Percentiles rank a stretch among this genome's conserved stretches.
Evolutionary conservation across 30 jellyfish, hydroid and myxozoan species (phyloP).

Genomic region (Clytia hemisphaerica): DNA sequence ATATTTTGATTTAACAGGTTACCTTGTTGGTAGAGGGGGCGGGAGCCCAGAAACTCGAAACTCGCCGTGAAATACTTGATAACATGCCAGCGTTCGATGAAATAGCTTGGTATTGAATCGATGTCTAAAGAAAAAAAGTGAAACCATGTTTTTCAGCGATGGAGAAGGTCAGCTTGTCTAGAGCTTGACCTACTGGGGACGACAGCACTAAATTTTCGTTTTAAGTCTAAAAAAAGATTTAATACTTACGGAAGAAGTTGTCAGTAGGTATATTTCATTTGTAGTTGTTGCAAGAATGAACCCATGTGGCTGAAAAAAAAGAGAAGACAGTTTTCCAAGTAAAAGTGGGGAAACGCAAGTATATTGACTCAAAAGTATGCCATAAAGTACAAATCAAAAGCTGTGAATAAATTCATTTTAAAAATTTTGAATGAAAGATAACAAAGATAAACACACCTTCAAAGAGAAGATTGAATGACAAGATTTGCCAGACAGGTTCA

Average conservation of each 20-base stretch:
- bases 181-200: not conserved
- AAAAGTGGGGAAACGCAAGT: not conserved
- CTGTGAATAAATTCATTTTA: not conserved
- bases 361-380: not conserved
- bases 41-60: constrained; percentile 59
- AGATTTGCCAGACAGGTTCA: constrained; percentile 70
- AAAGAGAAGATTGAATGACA: constrained; percentile 51
- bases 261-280: constrained; percentile 42
- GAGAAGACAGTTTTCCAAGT: not conserved
- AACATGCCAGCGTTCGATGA: constrained; percentile 61
- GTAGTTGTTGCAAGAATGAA: constrained; percentile 54
- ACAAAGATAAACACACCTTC: constrained; percentile 25
- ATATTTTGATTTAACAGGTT: not conserved
- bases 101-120: constrained; percentile 35
- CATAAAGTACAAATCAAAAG: not conserved
- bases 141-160: not conserved
- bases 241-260: constrained; percentile 41
- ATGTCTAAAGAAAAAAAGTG: constrained; percentile 20
- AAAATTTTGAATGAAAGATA: not conserved
- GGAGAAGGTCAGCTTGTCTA: not conserved
- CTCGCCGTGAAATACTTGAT: constrained; percentile 68
- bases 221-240: not conserved
- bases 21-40: constrained; percentile 1
- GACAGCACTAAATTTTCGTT: not conserved
- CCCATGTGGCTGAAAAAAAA: constrained; percentile 59